Evolutionary conservation across 2,888 invertebrate species (phyloP).

Genomic region (Lepeophtheirus nordmannii): DNA sequence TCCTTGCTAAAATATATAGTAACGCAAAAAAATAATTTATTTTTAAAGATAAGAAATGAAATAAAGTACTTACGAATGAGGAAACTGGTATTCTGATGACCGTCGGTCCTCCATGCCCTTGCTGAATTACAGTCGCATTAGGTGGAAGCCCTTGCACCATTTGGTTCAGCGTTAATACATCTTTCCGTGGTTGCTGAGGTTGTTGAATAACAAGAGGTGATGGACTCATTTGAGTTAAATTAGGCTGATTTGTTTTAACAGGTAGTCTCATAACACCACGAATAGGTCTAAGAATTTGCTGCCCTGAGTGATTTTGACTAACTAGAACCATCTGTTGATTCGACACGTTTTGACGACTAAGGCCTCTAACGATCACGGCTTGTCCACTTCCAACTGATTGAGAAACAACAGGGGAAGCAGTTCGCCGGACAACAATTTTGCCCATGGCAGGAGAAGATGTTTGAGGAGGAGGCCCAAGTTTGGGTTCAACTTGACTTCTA

Average conservation of each 20-base stretch:
- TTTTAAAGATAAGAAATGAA: neutral
- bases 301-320: neutral
- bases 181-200: neutral
- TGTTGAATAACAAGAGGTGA: neutral
- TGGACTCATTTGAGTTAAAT: neutral
- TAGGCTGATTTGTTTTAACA: neutral
- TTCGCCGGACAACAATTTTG: neutral
- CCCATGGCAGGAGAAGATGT: neutral
- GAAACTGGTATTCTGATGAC: neutral
- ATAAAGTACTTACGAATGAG: neutral
- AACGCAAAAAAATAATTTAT: neutral
- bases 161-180: neutral
- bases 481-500: neutral
- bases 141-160: neutral
- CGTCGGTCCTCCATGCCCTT: neutral
- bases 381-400: neutral
- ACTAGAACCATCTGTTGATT: neutral
- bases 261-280: neutral
- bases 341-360: neutral
- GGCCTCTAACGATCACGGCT: no score
- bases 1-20: neutral
- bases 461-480: neutral
- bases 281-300: neutral
- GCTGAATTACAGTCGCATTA: conserved; percentile 4
- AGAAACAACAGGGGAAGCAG: neutral